Evolutionary conservation across 2,888 invertebrate species (phyloP).

Genomic region (Chaitophorus viminalis): DNA sequence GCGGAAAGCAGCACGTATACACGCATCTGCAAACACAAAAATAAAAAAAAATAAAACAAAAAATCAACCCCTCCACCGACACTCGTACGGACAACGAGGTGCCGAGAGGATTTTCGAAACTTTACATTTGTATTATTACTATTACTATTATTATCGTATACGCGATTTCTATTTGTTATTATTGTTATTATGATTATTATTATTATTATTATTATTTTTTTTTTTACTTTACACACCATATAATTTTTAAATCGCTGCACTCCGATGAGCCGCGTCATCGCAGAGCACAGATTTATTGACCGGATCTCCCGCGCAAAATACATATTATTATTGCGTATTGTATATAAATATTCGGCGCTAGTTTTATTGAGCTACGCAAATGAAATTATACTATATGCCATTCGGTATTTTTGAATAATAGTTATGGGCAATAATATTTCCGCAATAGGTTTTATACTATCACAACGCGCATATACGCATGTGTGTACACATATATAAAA

Average conservation of each 20-base stretch:
- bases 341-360: conserved; percentile 16
- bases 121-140: conserved; percentile 16
- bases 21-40: conserved; percentile 37
- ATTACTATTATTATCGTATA: conserved; percentile 9
- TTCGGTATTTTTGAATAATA: conserved; percentile 44
- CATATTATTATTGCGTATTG: background rate
- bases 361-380: conserved; percentile 29
- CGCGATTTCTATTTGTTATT: background rate
- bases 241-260: conserved; percentile 12
- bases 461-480: no score
- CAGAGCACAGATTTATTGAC: conserved; percentile 37
- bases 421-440: conserved; percentile 44
- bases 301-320: conserved; percentile 1
- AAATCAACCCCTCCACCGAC: background rate
- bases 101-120: conserved; percentile 30
- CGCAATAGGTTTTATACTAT: conserved; percentile 20
- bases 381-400: conserved; percentile 2
- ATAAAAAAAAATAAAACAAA: conserved; percentile 29
- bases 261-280: background rate
- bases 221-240: conserved; percentile 37
- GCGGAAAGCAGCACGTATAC: background rate
- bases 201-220: background rate
- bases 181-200: background rate
- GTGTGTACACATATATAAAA: background rate
- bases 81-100: background rate